Base-by-base conservation (phyloP, 2,888 invertebrate species). In the Lasius platythorax region DNA sequence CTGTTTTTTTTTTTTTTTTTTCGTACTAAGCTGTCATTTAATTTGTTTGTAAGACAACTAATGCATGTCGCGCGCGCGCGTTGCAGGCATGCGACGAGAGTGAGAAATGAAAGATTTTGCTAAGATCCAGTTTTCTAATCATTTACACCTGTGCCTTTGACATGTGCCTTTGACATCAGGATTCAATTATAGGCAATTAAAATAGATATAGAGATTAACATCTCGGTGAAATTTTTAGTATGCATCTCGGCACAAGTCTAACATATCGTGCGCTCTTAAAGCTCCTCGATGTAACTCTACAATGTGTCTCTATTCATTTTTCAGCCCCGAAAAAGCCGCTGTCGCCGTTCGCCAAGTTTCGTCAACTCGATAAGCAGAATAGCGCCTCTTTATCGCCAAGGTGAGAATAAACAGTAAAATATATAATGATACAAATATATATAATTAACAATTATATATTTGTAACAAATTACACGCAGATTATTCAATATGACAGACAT, bases 301-400 rank as follows among this genome's bases (percentile, higher is more conserved):
- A 58, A 53, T 53, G 6, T 53, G 12, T 53, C 83, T 85, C 75
- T 72, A 67, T 84, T 87, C 82, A 72, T 92, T 92, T 93, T 95
- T 91, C 94, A 94, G 95, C 92, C 87, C 90, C 92, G 85, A 94
- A 92, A 95, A 98, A 97, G 95, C 97, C 97, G 91, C 96, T 97
- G 94, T 98, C 98, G 93, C 98, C 98, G 88, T 98, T 98, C 95
- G 97, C 98, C 94, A 98, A 98, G 96, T 98, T 98, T 96, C 97
- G 97, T 95, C 98, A 98, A 96, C 96, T 98, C 95, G 98, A 98
- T 95, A 97, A 97, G 95, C 98, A 98, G 95, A 97, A 97, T 95
- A 98, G 98, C 92, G 96, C 96, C 93, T 96, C 97, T 94, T 95
- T 95, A 92, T 96, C 96, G 93, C 97, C 98, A 95, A 97, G 97